A percentile compares a stretch with the other conserved stretches of the same genome.
Conservation (phyloP, 1,140 invertebrate species). For the Caerostris darwini region DNA sequence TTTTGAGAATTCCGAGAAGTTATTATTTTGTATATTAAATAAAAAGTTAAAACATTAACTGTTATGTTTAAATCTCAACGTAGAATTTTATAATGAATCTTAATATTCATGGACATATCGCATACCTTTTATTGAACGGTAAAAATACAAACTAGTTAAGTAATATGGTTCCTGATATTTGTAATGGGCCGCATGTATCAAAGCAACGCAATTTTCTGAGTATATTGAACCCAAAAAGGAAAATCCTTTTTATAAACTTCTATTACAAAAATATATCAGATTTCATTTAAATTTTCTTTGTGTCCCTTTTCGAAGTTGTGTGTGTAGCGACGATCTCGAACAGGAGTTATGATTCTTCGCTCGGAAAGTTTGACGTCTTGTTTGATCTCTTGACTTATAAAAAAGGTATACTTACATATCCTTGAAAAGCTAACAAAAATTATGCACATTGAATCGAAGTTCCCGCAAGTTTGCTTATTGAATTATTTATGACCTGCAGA, state of each 20-base stretch:
- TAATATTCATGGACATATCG: no score
- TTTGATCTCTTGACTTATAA: conserved; percentile 50
- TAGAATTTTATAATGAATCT: no score
- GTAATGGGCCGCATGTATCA: neutral
- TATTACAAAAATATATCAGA: conserved; percentile 3
- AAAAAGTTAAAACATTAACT: no score
- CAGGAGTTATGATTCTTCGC: conserved; percentile 47
- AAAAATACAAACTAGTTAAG: no score
- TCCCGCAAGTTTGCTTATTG: conserved; percentile 63
- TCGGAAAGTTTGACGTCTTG: conserved; percentile 48
- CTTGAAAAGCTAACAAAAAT: conserved; percentile 62
- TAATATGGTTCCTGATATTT: neutral
- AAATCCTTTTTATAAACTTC: neutral
- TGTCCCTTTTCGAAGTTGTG: neutral
- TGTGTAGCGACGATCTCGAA: conserved; percentile 12
- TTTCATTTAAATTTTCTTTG: neutral
- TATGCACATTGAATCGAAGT: conserved; percentile 66
- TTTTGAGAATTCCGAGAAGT: no score
- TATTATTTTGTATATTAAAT: no score
- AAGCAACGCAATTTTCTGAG: neutral
- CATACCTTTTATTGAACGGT: no score
- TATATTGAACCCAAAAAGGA: neutral
- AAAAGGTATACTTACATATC: conserved; percentile 51
- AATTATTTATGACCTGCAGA: conserved; percentile 72
- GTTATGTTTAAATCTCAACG: no score